phyloP scores from a whole-genome alignment of 2,888 invertebrate species.

The Minunthozetes semirufus region DNA sequence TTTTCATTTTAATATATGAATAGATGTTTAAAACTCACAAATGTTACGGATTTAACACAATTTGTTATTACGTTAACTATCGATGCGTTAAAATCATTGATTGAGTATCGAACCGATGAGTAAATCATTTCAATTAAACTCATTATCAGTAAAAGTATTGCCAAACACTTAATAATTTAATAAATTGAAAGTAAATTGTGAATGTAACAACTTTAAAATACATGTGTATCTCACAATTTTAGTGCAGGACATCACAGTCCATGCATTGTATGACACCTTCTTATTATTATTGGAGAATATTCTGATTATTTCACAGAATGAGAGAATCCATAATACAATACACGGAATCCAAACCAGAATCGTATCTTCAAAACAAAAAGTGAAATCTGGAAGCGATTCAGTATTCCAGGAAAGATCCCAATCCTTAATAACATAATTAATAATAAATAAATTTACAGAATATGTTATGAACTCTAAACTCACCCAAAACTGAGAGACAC shows the following conservation, averaged over 20 bases:
- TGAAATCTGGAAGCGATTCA: constrained; percentile 32
- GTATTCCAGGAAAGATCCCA: constrained; percentile 23
- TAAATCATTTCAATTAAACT: background rate
- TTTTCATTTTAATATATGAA: constrained; percentile 36
- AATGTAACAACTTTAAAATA: no score
- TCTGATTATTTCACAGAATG: background rate
- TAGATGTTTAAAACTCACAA: constrained; percentile 33
- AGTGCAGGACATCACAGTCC: background rate
- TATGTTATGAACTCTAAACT: background rate
- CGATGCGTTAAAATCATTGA: background rate
- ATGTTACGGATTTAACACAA: constrained; percentile 36
- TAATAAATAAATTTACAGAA: background rate
- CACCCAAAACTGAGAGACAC: constrained; percentile 7
- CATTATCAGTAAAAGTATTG: background rate
- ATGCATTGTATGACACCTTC: background rate
- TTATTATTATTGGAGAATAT: background rate
- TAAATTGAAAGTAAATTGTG: background rate
- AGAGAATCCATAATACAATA: constrained; percentile 22
- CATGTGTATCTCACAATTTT: background rate
- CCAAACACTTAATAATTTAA: background rate
- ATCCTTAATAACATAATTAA: background rate
- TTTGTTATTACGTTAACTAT: constrained; percentile 33
- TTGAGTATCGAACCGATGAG: background rate
- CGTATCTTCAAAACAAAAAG: constrained; percentile 35
- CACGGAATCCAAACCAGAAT: constrained; percentile 31